Evolutionary conservation across 1,140 invertebrate species (phyloP).

Genomic region (Drosophila rhopaloa): DNA sequence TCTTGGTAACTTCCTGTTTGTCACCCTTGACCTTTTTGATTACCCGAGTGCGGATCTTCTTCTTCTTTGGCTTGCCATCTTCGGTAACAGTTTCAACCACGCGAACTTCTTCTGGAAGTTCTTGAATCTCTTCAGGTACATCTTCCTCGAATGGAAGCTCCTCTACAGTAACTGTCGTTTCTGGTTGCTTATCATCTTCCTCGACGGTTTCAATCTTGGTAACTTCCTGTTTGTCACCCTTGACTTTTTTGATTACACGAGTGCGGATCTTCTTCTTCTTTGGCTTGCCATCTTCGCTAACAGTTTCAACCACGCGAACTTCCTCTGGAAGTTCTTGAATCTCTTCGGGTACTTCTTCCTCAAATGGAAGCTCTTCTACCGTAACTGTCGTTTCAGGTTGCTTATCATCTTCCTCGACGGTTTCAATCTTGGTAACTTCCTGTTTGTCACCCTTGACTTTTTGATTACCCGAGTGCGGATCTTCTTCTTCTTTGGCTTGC

Average conservation of each 20-base stretch:
- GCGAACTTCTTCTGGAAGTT: conserved; percentile 2
- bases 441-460: conserved; percentile 11
- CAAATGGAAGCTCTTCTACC: background rate
- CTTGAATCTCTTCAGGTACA: background rate
- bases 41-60: conserved; percentile 4
- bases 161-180: background rate
- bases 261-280: conserved; percentile 6
- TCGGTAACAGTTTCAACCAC: background rate
- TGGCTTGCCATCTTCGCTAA: conserved; percentile 1
- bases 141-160: background rate
- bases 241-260: conserved; percentile 1
- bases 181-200: conserved; percentile 2
- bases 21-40: conserved; percentile 11
- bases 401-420: conserved; percentile 4
- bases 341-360: background rate
- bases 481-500: conserved; percentile 7
- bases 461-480: conserved; percentile 5
- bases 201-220: conserved; percentile 10
- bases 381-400: background rate
- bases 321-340: conserved; percentile 9
- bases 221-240: conserved; percentile 7
- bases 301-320: background rate
- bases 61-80: conserved; percentile 9
- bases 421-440: conserved; percentile 7
- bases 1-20: conserved; percentile 4